Conservation (phyloP, 2,888 invertebrate species). For the Troides oblongomaculatus region DNA sequence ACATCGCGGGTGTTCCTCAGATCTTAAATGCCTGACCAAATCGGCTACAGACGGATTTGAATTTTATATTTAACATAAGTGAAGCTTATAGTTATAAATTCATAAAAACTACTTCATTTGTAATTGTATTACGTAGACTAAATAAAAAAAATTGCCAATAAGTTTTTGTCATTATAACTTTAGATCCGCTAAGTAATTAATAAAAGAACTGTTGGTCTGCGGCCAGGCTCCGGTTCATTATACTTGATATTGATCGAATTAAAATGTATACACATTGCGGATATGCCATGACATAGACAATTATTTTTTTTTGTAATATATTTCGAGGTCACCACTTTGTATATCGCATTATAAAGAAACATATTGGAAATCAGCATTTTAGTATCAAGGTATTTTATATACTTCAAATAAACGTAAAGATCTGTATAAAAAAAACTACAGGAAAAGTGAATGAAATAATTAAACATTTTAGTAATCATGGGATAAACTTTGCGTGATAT, state of each 20-base stretch:
- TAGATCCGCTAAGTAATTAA: neutral
- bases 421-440: too few relatives aligned
- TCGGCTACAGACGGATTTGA: too few relatives aligned
- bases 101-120: neutral
- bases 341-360: neutral
- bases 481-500: neutral
- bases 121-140: neutral
- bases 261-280: neutral
- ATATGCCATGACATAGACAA: constrained; percentile 11
- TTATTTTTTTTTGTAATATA: constrained; percentile 1
- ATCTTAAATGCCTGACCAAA: too few relatives aligned
- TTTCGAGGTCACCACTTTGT: neutral
- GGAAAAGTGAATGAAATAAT: too few relatives aligned
- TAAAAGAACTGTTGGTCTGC: constrained; percentile 4
- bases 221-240: neutral
- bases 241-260: constrained; percentile 3
- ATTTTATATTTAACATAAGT: too few relatives aligned
- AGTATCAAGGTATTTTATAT: neutral
- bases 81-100: neutral
- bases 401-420: neutral
- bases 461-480: too few relatives aligned
- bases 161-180: neutral
- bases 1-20: too few relatives aligned
- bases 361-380: neutral
- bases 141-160: neutral